Base-by-base conservation (phyloP, 2,113 vertebrate genomes). In the Scortum barcoo region DNA sequence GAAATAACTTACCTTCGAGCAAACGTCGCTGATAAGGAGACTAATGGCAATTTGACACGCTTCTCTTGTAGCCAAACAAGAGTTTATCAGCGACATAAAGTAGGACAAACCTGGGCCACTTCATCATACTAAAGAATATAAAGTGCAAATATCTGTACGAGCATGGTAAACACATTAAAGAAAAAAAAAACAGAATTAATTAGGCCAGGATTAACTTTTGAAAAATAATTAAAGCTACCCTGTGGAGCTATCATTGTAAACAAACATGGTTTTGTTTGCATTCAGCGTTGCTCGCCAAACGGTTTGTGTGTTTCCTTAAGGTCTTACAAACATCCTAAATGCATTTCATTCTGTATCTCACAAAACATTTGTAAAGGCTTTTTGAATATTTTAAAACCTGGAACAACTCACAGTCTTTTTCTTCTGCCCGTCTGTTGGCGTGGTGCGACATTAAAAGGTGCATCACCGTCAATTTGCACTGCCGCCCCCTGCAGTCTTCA, bases 21-120 rank as follows among this genome's bases (percentile, higher is more conserved):
- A 62, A 78, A 65, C 42, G 3, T 1, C 2, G 26, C 63, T 77
- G 88, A 91, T 88, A 91, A 84, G 83, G 40, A 80, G 72, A 84
- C 69, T 84, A 38, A 36, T 5, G 46, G 80, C 72, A 71, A 92
- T 94, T 91, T 70, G 78, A 81, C 83, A 91, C 24, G 85, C 84
- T 82, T 81, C 44, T 74, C 61, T 76, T 86, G 69, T 54, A 10
- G 26, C 70, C 58, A 54, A 36, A 75, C 40, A 67, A 58, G 69
- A 77, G n/a, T 80, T 88, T 76, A 80, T 85, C 74, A 80, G 80
- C 67, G 66, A 63, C 17, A 48, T 66, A 76, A 92, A 92, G 44
- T 87, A 81, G 89, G 86, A 78, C 81, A 89, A 88, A 84, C 67
- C 30, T 67, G 56, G 19, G 3, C 38, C 50, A 78, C 48, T 77